Evolutionary conservation across 1,140 invertebrate species (phyloP), one percentile per base, ranked within the genome.

Genomic region (Apis mellifera): DNA sequence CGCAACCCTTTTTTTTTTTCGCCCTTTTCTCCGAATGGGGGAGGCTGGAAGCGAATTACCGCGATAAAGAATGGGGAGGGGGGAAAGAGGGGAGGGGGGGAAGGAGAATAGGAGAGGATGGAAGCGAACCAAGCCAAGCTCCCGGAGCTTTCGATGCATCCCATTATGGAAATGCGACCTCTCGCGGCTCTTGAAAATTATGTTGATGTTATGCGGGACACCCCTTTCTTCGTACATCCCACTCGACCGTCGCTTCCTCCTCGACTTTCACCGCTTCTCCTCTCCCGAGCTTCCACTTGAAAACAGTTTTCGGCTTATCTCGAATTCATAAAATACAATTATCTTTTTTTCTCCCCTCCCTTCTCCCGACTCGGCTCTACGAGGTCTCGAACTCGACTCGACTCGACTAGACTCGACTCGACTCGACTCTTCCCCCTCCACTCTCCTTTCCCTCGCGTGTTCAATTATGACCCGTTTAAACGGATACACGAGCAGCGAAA

Each of bases 121-220:
- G 81, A 83, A 87, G 84, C 82, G 78, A 82, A 86, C 83, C 86
- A 80, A 32, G 62, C 85, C 77, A 77, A 84, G 82, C 75, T 74
- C 78, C 83, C 74, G 32, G 32, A 81, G 90, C 88, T 89, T 93
- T 93, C 92, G 90, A 93, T 92, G 91, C 91, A 93, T 93, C 85
- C 86, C 90, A 92, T 93, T 93, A 93, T 92, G 91, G 87, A 91
- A 93, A 93, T 93, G 90, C 74, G 87, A 90, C 89, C 90, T 92
- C 91, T 90, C 90, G 85, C 90, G 85, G 84, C 86, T 92, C 90
- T 90, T 89, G 88, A 89, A 91, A 92, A 92, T 92, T 92, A 92
- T 92, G 92, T 92, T 92, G 91, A 92, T 92, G 91, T 90, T 92
- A 92, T 92, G 91, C 92, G 85, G 48, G 54, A 42, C 78, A 78